phyloP scores from a whole-genome alignment of 1,140 invertebrate genomes.

The Acromyrmex echinatior region DNA sequence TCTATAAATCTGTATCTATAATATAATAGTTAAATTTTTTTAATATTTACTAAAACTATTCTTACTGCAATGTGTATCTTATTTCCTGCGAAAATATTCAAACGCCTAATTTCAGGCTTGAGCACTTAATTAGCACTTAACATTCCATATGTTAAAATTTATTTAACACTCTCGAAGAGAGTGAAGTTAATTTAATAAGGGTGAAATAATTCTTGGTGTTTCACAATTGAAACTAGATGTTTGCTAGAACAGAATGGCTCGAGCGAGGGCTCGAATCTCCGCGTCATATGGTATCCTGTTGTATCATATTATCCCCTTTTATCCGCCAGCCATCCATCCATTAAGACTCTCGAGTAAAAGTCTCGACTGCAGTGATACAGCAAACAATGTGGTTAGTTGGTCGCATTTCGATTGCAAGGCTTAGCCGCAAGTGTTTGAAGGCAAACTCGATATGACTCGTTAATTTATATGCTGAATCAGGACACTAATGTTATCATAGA shows the following conservation, averaged over 20 bases:
- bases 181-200: background rate
- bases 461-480: conserved; percentile 10
- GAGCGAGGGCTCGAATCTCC: background rate
- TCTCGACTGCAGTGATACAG: background rate
- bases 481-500: background rate
- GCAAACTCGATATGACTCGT: conserved; percentile 5
- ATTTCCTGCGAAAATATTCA: background rate
- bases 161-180: background rate
- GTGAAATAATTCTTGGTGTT: background rate
- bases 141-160: background rate
- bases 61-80: too few relatives aligned
- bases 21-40: too few relatives aligned
- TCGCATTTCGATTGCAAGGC: conserved; percentile 31
- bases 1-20: too few relatives aligned
- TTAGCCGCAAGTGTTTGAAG: background rate
- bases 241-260: background rate
- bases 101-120: background rate
- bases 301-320: conserved; percentile 26
- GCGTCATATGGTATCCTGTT: conserved; percentile 16
- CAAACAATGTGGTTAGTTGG: background rate
- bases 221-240: background rate
- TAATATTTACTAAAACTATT: too few relatives aligned
- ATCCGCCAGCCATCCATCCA: background rate
- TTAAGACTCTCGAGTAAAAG: conserved; percentile 7
- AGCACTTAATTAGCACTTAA: conserved; percentile 3